A percentile compares a stretch with the other conserved stretches of the same genome.
phyloP scores from a whole-genome alignment of 2,797 vertebrate species.

The Petrocephalus schoutedeni region DNA sequence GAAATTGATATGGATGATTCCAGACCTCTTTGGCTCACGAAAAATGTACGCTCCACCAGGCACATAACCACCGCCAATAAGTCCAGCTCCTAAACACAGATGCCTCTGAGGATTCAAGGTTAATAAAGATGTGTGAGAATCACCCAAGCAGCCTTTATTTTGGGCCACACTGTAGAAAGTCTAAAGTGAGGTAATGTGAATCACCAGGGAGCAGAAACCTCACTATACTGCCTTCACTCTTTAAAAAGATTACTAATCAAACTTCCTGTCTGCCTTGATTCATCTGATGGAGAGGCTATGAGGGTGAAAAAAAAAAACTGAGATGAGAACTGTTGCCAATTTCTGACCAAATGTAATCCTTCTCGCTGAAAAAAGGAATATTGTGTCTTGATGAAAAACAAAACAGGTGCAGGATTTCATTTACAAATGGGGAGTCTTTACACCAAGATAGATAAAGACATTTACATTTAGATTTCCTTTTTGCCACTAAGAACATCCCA shows the following conservation, averaged over 20 bases:
- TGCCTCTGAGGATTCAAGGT: constrained; percentile 23
- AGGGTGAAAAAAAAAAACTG: background rate
- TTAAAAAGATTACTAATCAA: constrained; percentile 19
- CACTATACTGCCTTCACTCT: background rate
- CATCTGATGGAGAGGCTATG: background rate
- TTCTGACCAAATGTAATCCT: background rate
- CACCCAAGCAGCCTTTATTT: background rate
- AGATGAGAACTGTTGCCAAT: background rate
- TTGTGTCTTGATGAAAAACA: background rate
- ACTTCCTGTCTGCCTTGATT: background rate
- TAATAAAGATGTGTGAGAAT: constrained; percentile 27
- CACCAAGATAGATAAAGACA: background rate
- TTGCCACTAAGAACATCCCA: background rate
- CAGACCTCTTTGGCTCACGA: constrained; percentile 34
- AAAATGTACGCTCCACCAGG: constrained; percentile 28
- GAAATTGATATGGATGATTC: constrained; percentile 58
- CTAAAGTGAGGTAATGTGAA: constrained; percentile 1
- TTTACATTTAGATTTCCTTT: background rate
- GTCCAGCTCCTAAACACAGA: constrained; percentile 23
- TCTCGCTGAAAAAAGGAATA: constrained; percentile 14
- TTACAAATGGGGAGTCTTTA: background rate
- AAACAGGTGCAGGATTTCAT: background rate
- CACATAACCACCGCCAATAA: background rate
- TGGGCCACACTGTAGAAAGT: background rate
- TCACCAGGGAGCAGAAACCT: constrained; percentile 2